phyloP scores from a whole-genome alignment of 2,797 vertebrate species.

The Oophaga sylvatica region DNA sequence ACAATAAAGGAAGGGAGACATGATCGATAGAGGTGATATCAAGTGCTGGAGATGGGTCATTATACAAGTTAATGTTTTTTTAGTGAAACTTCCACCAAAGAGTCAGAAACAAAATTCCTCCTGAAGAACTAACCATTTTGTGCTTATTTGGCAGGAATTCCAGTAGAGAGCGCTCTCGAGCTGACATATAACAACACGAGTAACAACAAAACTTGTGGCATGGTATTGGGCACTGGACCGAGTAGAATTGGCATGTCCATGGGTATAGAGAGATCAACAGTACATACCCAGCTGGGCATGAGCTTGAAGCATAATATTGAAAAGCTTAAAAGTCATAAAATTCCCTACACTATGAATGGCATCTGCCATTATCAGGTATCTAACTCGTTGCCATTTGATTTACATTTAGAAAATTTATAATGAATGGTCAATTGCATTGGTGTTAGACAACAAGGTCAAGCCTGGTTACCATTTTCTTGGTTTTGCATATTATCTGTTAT shows the following conservation, averaged over 20 bases:
- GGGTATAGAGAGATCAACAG: conserved; percentile 58
- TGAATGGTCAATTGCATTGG: not conserved
- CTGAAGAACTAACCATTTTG: not conserved
- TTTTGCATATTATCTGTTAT: too few relatives aligned
- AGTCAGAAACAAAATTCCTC: not conserved
- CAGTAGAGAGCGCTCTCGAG: conserved; percentile 66
- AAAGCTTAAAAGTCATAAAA: conserved; percentile 68
- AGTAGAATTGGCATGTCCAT: conserved; percentile 70
- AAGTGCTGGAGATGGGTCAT: too few relatives aligned
- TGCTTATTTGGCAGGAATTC: conserved; percentile 72
- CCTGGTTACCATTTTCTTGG: not conserved
- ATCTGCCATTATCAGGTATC: conserved; percentile 76
- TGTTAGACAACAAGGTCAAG: not conserved
- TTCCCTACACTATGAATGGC: conserved; percentile 70
- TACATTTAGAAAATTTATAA: not conserved
- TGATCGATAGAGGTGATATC: too few relatives aligned
- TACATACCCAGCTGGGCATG: conserved; percentile 63
- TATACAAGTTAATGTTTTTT: not conserved
- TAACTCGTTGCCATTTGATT: not conserved
- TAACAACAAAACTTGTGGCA: conserved; percentile 63
- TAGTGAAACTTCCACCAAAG: not conserved
- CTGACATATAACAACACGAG: conserved; percentile 64
- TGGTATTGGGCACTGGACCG: conserved; percentile 69
- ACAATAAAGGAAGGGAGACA: too few relatives aligned
- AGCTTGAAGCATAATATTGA: conserved; percentile 73